Conservation (phyloP, 2,113 vertebrate species). For the Ophiodon elongatus region DNA sequence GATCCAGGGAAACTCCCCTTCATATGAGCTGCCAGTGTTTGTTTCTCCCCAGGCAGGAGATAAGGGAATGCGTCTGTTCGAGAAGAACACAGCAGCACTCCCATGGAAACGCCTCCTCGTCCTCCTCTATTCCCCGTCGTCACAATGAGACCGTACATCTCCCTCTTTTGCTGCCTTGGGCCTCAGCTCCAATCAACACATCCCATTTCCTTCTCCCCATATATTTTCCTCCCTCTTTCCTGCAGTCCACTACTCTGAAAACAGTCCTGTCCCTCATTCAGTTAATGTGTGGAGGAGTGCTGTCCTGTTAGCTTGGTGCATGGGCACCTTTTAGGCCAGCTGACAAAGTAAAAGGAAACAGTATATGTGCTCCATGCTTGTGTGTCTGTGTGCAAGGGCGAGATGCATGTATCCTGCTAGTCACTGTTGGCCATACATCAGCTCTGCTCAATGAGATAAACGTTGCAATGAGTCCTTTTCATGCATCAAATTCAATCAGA, state of each 20-base stretch:
- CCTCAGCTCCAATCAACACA: conserved; percentile 47
- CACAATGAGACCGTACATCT: conserved; percentile 39
- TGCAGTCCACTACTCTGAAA: neutral
- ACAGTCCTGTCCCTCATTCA: conserved; percentile 16
- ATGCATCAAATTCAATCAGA: conserved; percentile 41
- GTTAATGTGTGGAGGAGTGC: conserved; percentile 1
- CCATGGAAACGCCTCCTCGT: conserved; percentile 73
- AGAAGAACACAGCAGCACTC: conserved; percentile 70
- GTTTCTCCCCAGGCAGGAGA: conserved; percentile 74
- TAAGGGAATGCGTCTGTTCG: conserved; percentile 70
- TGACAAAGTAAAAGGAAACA: neutral
- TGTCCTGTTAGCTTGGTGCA: conserved; percentile 9
- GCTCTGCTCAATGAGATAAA: conserved; percentile 44
- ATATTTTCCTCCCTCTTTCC: neutral
- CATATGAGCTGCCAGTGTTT: conserved; percentile 77
- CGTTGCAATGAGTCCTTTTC: conserved; percentile 35
- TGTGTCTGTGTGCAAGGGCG: conserved; percentile 14
- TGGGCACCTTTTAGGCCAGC: conserved; percentile 14
- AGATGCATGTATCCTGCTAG: conserved; percentile 28
- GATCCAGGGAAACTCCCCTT: conserved; percentile 74
- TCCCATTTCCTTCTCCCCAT: conserved; percentile 28
- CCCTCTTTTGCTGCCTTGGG: conserved; percentile 28
- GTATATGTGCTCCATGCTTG: neutral
- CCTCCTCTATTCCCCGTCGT: conserved; percentile 44
- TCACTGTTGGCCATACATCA: conserved; percentile 1